A percentile compares a stretch with the other conserved stretches of the same genome.
phyloP scores from a whole-genome alignment of 2,888 invertebrate genomes.

The Corythucha ciliata region DNA sequence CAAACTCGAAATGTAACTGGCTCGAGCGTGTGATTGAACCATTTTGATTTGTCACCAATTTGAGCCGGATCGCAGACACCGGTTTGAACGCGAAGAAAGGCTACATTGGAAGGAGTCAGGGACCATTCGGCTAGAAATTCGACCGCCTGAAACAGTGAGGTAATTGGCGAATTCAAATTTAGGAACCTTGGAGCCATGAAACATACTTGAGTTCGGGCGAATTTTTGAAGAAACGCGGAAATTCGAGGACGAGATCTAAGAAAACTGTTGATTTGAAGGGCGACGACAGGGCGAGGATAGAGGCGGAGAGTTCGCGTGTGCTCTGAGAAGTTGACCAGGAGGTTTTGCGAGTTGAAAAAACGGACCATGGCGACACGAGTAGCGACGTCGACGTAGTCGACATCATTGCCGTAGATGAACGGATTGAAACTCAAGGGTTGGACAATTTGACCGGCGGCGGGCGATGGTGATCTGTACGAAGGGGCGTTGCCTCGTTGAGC shows the following conservation, averaged over 20 bases:
- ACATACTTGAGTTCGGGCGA: constrained; percentile 80
- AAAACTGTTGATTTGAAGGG: constrained; percentile 96
- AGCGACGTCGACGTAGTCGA: constrained; percentile 97
- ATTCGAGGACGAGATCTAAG: constrained; percentile 83
- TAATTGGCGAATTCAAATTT: not conserved
- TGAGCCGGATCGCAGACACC: constrained; percentile 89
- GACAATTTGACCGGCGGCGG: constrained; percentile 37
- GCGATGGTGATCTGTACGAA: constrained; percentile 20
- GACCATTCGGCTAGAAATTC: constrained; percentile 99
- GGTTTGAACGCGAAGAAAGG: constrained; percentile 93
- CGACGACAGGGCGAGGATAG: constrained; percentile 96
- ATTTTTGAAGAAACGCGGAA: constrained; percentile 79
- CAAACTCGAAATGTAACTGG: constrained; percentile 86
- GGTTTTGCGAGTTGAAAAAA: constrained; percentile 88
- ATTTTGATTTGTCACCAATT: constrained; percentile 96
- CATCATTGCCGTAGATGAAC: constrained; percentile 85
- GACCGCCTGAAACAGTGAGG: constrained; percentile 68
- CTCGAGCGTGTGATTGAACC: constrained; percentile 84
- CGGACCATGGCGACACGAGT: constrained; percentile 92
- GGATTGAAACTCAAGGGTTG: constrained; percentile 53
- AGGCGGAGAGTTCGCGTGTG: constrained; percentile 92
- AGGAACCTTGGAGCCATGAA: not conserved
- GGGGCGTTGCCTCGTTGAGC: constrained; percentile 25
- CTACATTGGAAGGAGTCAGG: constrained; percentile 92
- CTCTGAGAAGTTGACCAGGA: constrained; percentile 94